Conservation (phyloP, 1,140 invertebrate genomes). For the Drosophila pachea region DNA sequence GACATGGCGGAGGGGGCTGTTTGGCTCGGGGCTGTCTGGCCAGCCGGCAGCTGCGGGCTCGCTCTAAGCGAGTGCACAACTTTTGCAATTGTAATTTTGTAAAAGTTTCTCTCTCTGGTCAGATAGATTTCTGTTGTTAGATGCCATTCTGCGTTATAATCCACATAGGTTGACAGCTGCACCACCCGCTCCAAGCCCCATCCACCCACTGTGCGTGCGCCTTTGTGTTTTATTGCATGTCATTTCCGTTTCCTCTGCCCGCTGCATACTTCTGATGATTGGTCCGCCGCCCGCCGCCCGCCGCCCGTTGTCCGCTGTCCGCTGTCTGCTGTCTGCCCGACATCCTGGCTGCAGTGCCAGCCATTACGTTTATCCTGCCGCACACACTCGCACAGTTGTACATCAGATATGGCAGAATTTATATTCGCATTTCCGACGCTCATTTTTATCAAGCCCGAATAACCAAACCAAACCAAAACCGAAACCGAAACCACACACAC, state of each 20-base stretch:
- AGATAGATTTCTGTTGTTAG: conserved; percentile 74
- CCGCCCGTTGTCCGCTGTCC: conserved; percentile 37
- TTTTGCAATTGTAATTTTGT: conserved; percentile 74
- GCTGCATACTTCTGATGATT: conserved; percentile 73
- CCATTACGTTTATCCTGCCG: conserved; percentile 66
- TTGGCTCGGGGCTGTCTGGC: conserved; percentile 1
- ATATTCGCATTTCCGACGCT: conserved; percentile 76
- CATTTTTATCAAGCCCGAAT: conserved; percentile 71
- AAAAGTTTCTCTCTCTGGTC: conserved; percentile 59
- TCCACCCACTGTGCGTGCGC: conserved; percentile 41
- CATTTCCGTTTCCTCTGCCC: conserved; percentile 73
- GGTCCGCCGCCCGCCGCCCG: conserved; percentile 49
- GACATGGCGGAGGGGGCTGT: no score
- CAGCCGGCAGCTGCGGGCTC: conserved; percentile 31
- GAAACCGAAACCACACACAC: conserved; percentile 47
- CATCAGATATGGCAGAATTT: conserved; percentile 75
- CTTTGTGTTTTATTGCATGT: conserved; percentile 79
- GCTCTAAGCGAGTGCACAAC: conserved; percentile 44
- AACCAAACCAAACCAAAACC: conserved; percentile 51
- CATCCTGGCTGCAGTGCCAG: conserved; percentile 66
- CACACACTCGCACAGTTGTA: conserved; percentile 60
- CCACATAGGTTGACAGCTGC: conserved; percentile 33
- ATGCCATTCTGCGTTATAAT: conserved; percentile 74
- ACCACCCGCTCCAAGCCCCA: not conserved
- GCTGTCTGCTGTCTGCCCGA: conserved; percentile 48